phyloP scores from a whole-genome alignment of 2,888 invertebrate genomes.

The Isoperla grammatica region DNA sequence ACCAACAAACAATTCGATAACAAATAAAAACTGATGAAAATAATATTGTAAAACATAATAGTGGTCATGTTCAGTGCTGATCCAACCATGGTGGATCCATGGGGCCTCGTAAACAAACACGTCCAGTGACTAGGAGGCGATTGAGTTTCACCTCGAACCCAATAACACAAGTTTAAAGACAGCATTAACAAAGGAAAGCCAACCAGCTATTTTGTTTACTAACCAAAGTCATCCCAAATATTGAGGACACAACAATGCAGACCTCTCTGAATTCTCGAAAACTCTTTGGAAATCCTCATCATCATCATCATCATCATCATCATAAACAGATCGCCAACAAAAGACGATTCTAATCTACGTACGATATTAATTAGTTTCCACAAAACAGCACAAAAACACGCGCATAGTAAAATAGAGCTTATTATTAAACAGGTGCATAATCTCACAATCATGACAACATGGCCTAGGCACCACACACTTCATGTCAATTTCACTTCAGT shows the following conservation, averaged over 20 bases:
- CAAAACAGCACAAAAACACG: constrained; percentile 30
- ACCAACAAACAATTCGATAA: constrained; percentile 33
- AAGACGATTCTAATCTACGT: constrained; percentile 12
- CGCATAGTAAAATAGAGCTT: constrained; percentile 34
- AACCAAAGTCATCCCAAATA: constrained; percentile 2
- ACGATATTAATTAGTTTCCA: constrained; percentile 19
- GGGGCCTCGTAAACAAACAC: constrained; percentile 19
- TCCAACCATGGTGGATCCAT: constrained; percentile 23
- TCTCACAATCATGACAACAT: constrained; percentile 31
- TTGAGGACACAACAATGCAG: constrained; percentile 11
- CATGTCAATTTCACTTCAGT: constrained; percentile 4
- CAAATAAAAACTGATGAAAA: constrained; percentile 32
- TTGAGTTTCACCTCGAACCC: constrained; percentile 24
- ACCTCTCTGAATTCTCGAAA: neutral
- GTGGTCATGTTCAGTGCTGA: constrained; percentile 27
- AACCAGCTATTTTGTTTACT: constrained; percentile 22
- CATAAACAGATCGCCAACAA: constrained; percentile 9
- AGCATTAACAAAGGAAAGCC: constrained; percentile 32
- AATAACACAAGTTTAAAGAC: constrained; percentile 13
- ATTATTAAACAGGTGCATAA: constrained; percentile 33
- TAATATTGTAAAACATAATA: constrained; percentile 27
- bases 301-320: no score
- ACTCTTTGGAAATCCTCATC: constrained; percentile 2
- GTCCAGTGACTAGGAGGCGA: constrained; percentile 29
- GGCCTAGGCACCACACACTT: constrained; percentile 32